Base-by-base conservation (phyloP, 2,797 vertebrate species). In the Ctenochaetus hawaiiensis region DNA sequence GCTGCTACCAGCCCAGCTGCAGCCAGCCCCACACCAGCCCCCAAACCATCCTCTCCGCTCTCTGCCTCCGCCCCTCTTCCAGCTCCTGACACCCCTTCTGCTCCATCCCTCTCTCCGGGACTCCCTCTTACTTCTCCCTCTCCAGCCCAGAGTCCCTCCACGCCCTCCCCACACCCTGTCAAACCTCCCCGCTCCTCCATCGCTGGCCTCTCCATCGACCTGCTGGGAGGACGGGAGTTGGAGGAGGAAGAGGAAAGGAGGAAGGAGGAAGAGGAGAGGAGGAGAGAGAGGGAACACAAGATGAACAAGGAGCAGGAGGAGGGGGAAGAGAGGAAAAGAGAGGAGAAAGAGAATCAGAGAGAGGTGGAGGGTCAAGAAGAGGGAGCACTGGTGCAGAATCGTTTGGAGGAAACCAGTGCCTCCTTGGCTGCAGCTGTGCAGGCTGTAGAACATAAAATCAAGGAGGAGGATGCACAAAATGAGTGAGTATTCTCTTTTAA, bases 171-270 rank as follows among this genome's bases (percentile, higher is more conserved):
- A 69, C 74, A 97, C 84, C 98, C 98, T 0, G 90, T 98, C 89
- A 99, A 99, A 83, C 98, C 98, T 0, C 98, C 98, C 0, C 96
- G 98, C 71, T 96, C 97, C 37, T 96, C 97, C 67, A 97, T 98
- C 14, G 90, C 95, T 0, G 93, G 96, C 11, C 93, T 95, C 71
- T 95, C 94, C 68, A 92, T 95, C 5, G 94, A 95, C 80, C 75
- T 92, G 54, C 5, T 85, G 39, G 87, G 85, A 58, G 83, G 34
- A 64, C 84, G 76, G 1, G 91, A 94, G 3, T 94, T 92, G 0
- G 98, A 68, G 49, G 82, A 89, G 18, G 90, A 88, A 34, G 30
- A 34, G 30, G 30, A 34, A 7, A 34, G 30, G 30, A 34, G 30
- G 30, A 34, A 34, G 6, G 30, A 34, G 30, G 30, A 34, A 43